Evolutionary conservation across 2,113 vertebrate genomes (phyloP).

Genomic region (Camelus dromedarius): DNA sequence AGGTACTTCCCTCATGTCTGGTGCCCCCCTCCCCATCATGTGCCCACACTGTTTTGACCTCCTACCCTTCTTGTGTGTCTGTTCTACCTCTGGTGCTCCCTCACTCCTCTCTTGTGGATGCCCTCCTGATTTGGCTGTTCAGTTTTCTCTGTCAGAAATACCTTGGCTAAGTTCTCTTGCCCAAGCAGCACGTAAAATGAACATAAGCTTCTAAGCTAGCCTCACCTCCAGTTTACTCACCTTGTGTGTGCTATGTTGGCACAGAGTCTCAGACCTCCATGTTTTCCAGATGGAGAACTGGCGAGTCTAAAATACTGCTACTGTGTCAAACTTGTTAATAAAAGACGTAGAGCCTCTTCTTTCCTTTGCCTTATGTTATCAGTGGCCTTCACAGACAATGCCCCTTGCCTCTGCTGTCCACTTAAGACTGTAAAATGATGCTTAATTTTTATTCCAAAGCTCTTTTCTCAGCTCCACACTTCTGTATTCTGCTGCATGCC

Average conservation of each 20-base stretch:
- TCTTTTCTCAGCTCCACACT: not conserved
- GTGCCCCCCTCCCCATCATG: not conserved
- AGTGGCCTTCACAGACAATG: not conserved
- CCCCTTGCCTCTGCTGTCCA: not conserved
- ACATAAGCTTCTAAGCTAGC: not conserved
- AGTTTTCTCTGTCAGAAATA: not conserved
- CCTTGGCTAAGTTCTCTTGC: not conserved
- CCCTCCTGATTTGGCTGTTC: not conserved
- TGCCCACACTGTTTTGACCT: not conserved
- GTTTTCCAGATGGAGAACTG: not conserved
- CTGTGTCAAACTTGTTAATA: not conserved
- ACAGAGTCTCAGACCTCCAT: not conserved
- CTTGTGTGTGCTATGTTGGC: not conserved
- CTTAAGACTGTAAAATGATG: not conserved
- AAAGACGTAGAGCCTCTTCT: not conserved
- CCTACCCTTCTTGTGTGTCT: not conserved
- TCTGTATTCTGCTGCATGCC: not conserved
- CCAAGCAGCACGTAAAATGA: not conserved
- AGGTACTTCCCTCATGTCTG: not conserved
- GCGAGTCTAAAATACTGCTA: not conserved
- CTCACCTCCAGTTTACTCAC: not conserved
- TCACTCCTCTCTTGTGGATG: not conserved
- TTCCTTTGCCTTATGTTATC: not conserved
- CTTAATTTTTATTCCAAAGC: not conserved
- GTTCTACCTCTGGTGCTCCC: no score